phyloP scores from a whole-genome alignment of 2,113 vertebrate species.

The Eublepharis macularius region DNA sequence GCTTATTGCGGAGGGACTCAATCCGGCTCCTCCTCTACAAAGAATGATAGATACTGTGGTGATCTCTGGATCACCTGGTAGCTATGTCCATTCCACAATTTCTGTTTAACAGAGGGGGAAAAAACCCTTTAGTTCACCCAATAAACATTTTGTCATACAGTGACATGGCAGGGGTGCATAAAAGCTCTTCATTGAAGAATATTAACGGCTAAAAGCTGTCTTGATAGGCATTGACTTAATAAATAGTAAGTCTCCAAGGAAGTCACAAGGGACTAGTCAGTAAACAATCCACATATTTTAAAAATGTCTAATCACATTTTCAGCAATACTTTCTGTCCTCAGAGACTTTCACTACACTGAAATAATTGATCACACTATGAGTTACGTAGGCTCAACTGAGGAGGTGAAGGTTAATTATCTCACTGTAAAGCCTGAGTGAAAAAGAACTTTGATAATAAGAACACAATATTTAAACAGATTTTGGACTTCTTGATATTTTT shows the following conservation, averaged over 20 bases:
- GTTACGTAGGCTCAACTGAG: slow-evolving; percentile 42
- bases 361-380: slow-evolving; percentile 52
- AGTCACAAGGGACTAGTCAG: slow-evolving; percentile 66
- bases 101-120: neutral
- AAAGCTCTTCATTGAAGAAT: slow-evolving; percentile 58
- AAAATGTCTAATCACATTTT: slow-evolving; percentile 68
- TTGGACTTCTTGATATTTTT: neutral
- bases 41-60: neutral
- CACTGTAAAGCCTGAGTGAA: slow-evolving; percentile 49
- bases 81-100: neutral
- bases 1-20: neutral
- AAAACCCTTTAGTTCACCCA: slow-evolving; percentile 45
- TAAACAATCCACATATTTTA: slow-evolving; percentile 65
- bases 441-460: slow-evolving; percentile 35
- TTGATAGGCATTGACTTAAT: slow-evolving; percentile 56
- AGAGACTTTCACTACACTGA: slow-evolving; percentile 55
- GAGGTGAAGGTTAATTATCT: slow-evolving; percentile 59
- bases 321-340: slow-evolving; percentile 51
- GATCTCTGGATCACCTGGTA: neutral
- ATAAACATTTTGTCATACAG: slow-evolving; percentile 35
- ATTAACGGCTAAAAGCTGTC: slow-evolving; percentile 64
- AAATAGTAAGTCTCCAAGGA: slow-evolving; percentile 61
- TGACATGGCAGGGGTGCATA: slow-evolving; percentile 27
- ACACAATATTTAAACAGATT: slow-evolving; percentile 35
- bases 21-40: neutral